phyloP scores from a whole-genome alignment of 1,140 invertebrate genomes.

The Periplaneta americana region DNA sequence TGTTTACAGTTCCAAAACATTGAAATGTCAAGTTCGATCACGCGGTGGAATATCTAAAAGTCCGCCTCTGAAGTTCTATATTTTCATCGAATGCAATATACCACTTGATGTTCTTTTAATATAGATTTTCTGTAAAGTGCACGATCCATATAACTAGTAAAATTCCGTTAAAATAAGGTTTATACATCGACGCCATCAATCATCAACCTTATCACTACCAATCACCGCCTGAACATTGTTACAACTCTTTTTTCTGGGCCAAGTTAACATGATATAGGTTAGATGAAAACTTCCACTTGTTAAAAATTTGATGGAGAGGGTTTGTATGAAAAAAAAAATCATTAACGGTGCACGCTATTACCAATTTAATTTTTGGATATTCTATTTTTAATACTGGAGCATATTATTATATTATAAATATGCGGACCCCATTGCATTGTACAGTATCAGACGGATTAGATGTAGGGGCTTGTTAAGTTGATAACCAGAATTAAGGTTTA shows the following conservation, averaged over 20 bases:
- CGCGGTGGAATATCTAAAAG: no score
- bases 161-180: background rate
- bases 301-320: no score
- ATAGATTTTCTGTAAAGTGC: no score
- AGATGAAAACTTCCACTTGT: background rate
- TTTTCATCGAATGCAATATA: no score
- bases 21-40: no score
- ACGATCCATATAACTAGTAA: no score
- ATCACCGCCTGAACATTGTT: background rate
- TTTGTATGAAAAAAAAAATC: background rate
- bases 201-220: background rate
- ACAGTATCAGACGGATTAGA: background rate
- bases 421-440: background rate
- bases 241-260: no score
- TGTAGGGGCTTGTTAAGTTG: background rate
- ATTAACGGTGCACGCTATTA: background rate
- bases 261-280: background rate
- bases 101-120: no score
- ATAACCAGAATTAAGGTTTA: background rate
- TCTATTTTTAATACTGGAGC: background rate
- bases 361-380: background rate
- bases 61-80: no score
- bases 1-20: no score
- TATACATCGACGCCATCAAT: background rate
- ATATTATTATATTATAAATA: background rate